phyloP scores from a whole-genome alignment of 2,888 invertebrate species.

The Teleiodes luculella region DNA sequence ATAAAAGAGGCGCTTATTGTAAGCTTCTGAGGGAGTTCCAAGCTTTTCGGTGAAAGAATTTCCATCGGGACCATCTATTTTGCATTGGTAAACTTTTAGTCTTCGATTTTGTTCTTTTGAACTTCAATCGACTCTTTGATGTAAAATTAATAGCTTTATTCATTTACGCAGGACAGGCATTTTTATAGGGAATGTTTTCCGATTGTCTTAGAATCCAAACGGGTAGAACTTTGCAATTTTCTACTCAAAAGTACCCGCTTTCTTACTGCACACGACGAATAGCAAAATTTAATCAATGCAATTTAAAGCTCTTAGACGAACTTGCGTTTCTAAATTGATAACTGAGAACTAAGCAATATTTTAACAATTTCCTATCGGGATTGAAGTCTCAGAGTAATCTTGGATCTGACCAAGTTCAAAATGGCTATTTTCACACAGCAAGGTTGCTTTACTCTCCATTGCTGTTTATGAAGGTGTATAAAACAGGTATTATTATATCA shows the following conservation, averaged over 20 bases:
- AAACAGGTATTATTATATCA: too few relatives aligned
- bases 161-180: neutral
- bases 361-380: conserved; percentile 43
- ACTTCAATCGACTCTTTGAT: conserved; percentile 4
- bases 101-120: conserved; percentile 10
- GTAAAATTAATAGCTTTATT: neutral
- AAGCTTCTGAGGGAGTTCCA: conserved; percentile 37
- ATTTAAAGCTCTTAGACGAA: neutral
- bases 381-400: conserved; percentile 37
- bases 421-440: neutral
- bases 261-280: too few relatives aligned
- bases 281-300: neutral
- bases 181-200: too few relatives aligned
- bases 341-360: conserved; percentile 33
- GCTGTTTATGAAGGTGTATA: neutral
- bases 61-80: conserved; percentile 22
- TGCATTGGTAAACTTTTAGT: conserved; percentile 12
- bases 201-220: too few relatives aligned
- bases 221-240: neutral
- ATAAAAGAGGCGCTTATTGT: conserved; percentile 48
- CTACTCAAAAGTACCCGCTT: too few relatives aligned
- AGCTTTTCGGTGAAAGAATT: conserved; percentile 27
- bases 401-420: conserved; percentile 20
- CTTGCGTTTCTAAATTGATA: conserved; percentile 9
- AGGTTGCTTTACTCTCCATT: neutral